phyloP scores from a whole-genome alignment of 2,797 vertebrate species.

The Pygocentrus nattereri region DNA sequence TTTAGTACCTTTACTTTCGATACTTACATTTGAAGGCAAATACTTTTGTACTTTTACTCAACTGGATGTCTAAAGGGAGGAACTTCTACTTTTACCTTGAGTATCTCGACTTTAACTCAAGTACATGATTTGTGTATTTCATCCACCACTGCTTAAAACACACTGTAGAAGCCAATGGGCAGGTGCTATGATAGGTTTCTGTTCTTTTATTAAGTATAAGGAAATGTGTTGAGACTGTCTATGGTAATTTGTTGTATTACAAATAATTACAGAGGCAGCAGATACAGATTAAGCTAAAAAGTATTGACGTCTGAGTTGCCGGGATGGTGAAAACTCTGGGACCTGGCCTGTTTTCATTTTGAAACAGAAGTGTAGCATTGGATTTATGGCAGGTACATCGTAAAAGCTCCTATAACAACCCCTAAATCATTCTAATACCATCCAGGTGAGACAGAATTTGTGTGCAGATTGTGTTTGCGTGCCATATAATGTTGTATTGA shows the following conservation, averaged over 20 bases:
- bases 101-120: too few species aligned
- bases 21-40: too few species aligned
- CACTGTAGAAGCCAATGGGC: too few species aligned
- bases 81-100: too few species aligned
- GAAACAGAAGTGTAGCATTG: not conserved
- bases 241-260: not conserved
- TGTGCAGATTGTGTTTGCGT: not conserved
- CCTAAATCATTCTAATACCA: constrained; percentile 6
- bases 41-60: too few species aligned
- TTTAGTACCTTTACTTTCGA: too few species aligned
- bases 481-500: not conserved
- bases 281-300: too few species aligned
- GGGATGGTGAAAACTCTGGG: constrained; percentile 1
- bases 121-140: too few species aligned
- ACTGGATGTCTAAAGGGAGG: too few species aligned
- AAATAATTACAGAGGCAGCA: not conserved
- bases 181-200: too few species aligned
- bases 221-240: not conserved
- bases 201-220: too few species aligned
- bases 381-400: constrained; percentile 10
- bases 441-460: constrained; percentile 11
- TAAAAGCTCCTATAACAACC: constrained; percentile 29
- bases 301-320: not conserved
- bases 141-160: too few species aligned
- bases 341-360: constrained; percentile 5